A percentile compares a stretch with the other conserved stretches of the same genome.
These are phyloP conservation scores for Tetrapedia diversipes DNA, from an alignment of 2,888 invertebrate genomes.

Conservation along the genomic window DNA sequence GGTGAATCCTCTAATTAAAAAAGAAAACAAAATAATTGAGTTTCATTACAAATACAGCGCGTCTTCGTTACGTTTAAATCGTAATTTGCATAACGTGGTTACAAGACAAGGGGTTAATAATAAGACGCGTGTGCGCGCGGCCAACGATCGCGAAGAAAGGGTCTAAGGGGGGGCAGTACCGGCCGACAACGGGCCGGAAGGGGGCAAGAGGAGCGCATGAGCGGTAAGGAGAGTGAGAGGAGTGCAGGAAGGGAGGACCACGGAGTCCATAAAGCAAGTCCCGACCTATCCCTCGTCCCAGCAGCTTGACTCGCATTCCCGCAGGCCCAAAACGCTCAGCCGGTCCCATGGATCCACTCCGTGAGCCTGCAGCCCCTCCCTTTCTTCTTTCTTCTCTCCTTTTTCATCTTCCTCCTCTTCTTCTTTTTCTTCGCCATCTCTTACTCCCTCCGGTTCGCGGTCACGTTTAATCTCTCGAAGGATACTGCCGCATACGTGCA, in stretches of 20 bases:
- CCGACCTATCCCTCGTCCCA: slow-evolving; percentile 76
- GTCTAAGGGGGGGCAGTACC: slow-evolving; percentile 23
- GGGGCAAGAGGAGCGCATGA: slow-evolving; percentile 9
- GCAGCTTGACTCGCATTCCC: slow-evolving; percentile 76
- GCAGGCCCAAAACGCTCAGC: slow-evolving; percentile 76
- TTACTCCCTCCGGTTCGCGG: background rate
- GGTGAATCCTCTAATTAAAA: no score
- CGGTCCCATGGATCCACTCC: slow-evolving; percentile 71
- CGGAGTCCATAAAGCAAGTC: slow-evolving; percentile 68
- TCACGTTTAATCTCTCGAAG: no score
- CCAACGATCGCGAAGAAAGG: slow-evolving; percentile 59
- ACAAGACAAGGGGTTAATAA: slow-evolving; percentile 62
- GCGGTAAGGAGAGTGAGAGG: slow-evolving; percentile 7
- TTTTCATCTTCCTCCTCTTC: slow-evolving; percentile 20
- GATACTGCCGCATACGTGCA: no score
- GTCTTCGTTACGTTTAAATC: no score
- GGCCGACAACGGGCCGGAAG: slow-evolving; percentile 20
- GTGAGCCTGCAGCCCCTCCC: slow-evolving; percentile 41
- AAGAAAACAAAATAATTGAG: no score
- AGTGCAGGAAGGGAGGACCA: slow-evolving; percentile 31
- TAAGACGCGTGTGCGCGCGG: slow-evolving; percentile 63
- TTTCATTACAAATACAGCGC: no score
- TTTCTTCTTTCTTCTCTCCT: slow-evolving; percentile 25
- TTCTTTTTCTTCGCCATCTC: background rate
- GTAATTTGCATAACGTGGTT: no score